These are phyloP conservation scores for Neelides sp. DNA, from an alignment of 1,140 invertebrate genomes.

Conservation along the genomic window DNA sequence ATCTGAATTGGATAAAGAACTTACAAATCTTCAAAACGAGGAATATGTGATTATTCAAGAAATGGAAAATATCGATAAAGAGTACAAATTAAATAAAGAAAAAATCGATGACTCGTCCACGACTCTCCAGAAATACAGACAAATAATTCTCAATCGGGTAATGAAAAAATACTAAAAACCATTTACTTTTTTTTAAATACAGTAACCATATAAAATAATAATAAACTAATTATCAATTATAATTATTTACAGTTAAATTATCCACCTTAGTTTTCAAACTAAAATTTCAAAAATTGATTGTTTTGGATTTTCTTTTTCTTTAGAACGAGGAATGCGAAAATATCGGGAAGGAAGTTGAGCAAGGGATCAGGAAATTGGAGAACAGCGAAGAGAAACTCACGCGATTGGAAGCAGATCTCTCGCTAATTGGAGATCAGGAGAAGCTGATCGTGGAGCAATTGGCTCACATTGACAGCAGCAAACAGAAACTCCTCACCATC, in stretches of 20 bases:
- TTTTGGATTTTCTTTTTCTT: background rate
- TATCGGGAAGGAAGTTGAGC: constrained; percentile 15
- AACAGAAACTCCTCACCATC: constrained; percentile 30
- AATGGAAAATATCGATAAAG: background rate
- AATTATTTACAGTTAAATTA: background rate
- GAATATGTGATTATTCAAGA: constrained; percentile 7
- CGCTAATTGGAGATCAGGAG: constrained; percentile 26
- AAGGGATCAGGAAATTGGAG: constrained; percentile 19
- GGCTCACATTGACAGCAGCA: constrained; percentile 29
- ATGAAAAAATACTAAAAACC: background rate
- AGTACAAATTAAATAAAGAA: constrained; percentile 2
- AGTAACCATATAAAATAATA: background rate
- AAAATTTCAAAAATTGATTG: too few species aligned
- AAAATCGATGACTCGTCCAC: background rate
- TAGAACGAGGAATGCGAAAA: constrained; percentile 15
- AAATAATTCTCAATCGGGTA: background rate
- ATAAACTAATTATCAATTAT: background rate
- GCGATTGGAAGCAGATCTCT: constrained; percentile 24
- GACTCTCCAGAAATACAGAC: background rate
- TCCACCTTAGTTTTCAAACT: too few species aligned
- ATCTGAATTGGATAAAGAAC: too few species aligned
- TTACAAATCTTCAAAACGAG: too few species aligned
- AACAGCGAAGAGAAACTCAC: constrained; percentile 22
- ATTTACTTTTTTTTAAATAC: background rate
- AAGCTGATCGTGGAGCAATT: constrained; percentile 27